Evolutionary conservation across 2,888 invertebrate genomes (phyloP).

Genomic region (Pimpla rufipes): DNA sequence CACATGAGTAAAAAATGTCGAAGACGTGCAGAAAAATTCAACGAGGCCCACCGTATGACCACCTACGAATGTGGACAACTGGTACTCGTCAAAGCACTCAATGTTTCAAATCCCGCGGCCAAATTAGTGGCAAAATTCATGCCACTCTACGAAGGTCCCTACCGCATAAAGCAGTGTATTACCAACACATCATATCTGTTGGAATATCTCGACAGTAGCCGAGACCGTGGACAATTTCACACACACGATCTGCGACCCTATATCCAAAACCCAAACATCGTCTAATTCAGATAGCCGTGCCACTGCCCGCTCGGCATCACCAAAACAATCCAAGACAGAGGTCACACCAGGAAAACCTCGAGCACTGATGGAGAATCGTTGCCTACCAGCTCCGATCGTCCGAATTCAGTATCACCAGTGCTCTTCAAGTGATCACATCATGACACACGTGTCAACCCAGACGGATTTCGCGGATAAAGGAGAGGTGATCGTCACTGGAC

Average conservation of each 20-base stretch:
- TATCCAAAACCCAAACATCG: background rate
- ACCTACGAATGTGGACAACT: conserved; percentile 37
- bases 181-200: background rate
- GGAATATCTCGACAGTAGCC: background rate
- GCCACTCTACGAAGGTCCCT: conserved; percentile 58
- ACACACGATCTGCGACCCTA: background rate
- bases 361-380: no score
- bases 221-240: background rate
- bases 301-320: background rate
- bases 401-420: no score
- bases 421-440: no score
- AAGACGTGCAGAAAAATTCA: conserved; percentile 10
- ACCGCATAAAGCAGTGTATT: conserved; percentile 26
- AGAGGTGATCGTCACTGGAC: no score
- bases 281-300: background rate
- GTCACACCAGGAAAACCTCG: no score
- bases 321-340: no score
- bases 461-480: no score
- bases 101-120: conserved; percentile 25
- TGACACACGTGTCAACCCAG: no score
- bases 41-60: background rate
- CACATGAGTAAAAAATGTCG: background rate
- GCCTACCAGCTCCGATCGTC: no score
- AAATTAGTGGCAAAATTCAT: conserved; percentile 57
- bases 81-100: conserved; percentile 44